phyloP scores from a whole-genome alignment of 2,888 invertebrate species.

The Hirudinaria manillensis region DNA sequence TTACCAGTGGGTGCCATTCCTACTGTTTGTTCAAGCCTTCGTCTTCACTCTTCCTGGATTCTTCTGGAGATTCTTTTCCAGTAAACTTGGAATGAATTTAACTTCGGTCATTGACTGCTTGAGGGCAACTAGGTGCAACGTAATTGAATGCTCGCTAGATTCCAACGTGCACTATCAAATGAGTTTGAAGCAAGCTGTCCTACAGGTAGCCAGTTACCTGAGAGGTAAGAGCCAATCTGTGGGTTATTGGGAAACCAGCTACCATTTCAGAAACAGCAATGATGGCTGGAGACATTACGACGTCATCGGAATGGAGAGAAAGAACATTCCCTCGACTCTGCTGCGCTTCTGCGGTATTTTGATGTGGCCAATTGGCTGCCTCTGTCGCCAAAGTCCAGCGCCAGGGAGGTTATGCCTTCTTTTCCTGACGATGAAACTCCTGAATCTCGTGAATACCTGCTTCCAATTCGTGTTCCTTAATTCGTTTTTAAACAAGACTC shows the following conservation, averaged over 20 bases:
- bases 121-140: not conserved
- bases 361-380: not conserved
- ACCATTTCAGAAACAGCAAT: not conserved
- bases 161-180: not conserved
- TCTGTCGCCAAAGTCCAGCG: not conserved
- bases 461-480: conserved; percentile 11
- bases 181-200: not conserved
- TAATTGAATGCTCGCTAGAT: not conserved
- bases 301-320: not conserved
- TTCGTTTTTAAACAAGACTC: conserved; percentile 16
- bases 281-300: not conserved
- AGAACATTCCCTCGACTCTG: not conserved
- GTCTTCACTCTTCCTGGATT: conserved; percentile 57
- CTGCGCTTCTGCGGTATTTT: too few relatives aligned
- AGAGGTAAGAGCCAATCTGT: not conserved
- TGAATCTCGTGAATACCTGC: not conserved
- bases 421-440: conserved; percentile 2
- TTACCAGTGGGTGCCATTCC: conserved; percentile 55
- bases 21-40: conserved; percentile 52
- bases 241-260: not conserved
- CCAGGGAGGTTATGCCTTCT: not conserved
- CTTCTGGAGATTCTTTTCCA: conserved; percentile 52
- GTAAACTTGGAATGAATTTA: conserved; percentile 9
- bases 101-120: not conserved
- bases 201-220: not conserved